Evolutionary conservation across 1,140 invertebrate genomes (phyloP).

Genomic region (Cotesia chilonis): DNA sequence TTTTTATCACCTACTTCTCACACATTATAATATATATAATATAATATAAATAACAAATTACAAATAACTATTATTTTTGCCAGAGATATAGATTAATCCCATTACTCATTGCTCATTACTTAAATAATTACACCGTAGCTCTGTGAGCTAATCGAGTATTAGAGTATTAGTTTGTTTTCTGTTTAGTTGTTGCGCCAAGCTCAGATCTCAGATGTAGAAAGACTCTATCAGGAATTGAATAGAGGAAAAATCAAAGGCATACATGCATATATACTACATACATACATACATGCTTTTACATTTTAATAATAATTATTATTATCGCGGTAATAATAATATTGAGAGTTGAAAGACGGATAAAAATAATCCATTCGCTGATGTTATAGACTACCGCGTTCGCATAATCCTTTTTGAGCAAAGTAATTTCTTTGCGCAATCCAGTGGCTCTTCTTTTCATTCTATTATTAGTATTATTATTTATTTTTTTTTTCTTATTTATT

Average conservation of each 20-base stretch:
- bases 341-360: conserved; percentile 37
- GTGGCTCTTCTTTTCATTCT: conserved; percentile 13
- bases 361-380: conserved; percentile 17
- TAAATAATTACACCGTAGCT: too few species aligned
- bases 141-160: too few species aligned
- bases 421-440: not conserved
- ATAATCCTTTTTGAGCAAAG: conserved; percentile 22
- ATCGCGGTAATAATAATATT: not conserved
- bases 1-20: too few species aligned
- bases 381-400: conserved; percentile 35
- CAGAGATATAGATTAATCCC: too few species aligned
- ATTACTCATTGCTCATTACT: too few species aligned
- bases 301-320: not conserved
- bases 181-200: too few species aligned
- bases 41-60: too few species aligned
- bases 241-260: not conserved
- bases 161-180: too few species aligned
- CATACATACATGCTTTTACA: not conserved
- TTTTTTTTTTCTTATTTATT: not conserved
- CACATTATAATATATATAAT: too few species aligned
- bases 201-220: too few species aligned
- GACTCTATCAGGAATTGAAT: too few species aligned
- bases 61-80: too few species aligned
- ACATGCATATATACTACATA: not conserved
- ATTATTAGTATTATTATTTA: not conserved